phyloP scores from a whole-genome alignment of 2,113 vertebrate genomes.

The Boleophthalmus pectinirostris region DNA sequence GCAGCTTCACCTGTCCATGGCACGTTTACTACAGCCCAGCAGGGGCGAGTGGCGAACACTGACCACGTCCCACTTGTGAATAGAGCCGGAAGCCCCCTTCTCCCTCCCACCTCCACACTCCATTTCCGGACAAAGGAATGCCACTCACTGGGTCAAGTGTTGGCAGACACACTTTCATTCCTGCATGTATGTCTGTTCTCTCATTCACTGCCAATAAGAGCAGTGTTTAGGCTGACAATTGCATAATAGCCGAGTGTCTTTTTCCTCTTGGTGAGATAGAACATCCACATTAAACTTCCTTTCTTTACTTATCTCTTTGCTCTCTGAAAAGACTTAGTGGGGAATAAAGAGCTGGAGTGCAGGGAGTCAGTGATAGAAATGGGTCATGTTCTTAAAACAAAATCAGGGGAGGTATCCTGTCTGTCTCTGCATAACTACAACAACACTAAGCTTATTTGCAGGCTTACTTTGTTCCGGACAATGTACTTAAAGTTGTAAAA shows the following conservation, averaged over 20 bases:
- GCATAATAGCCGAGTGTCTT: conserved; percentile 55
- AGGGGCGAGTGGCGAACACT: conserved; percentile 45
- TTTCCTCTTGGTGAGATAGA: conserved; percentile 57
- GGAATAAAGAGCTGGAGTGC: conserved; percentile 51
- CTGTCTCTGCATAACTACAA: conserved; percentile 36
- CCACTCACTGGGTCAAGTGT: conserved; percentile 59
- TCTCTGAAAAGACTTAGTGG: conserved; percentile 61
- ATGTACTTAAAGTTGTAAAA: conserved; percentile 26
- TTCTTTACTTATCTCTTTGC: conserved; percentile 54
- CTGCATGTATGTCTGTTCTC: conserved; percentile 25
- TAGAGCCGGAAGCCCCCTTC: conserved; percentile 53
- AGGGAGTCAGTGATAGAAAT: conserved; percentile 63
- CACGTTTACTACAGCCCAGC: conserved; percentile 21
- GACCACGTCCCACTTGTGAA: conserved; percentile 44
- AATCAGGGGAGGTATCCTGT: conserved; percentile 48
- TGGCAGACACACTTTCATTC: conserved; percentile 55
- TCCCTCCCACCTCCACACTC: conserved; percentile 50
- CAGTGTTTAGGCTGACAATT: conserved; percentile 52
- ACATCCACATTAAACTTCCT: conserved; percentile 66
- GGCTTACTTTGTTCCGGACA: conserved; percentile 25
- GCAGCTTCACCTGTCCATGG: conserved; percentile 40
- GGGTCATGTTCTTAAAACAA: conserved; percentile 66
- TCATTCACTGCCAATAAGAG: conserved; percentile 38
- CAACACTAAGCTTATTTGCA: conserved; percentile 26
- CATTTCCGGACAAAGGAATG: conserved; percentile 68